Conservation (phyloP, 2,888 invertebrate genomes). For the Spisula solida region DNA sequence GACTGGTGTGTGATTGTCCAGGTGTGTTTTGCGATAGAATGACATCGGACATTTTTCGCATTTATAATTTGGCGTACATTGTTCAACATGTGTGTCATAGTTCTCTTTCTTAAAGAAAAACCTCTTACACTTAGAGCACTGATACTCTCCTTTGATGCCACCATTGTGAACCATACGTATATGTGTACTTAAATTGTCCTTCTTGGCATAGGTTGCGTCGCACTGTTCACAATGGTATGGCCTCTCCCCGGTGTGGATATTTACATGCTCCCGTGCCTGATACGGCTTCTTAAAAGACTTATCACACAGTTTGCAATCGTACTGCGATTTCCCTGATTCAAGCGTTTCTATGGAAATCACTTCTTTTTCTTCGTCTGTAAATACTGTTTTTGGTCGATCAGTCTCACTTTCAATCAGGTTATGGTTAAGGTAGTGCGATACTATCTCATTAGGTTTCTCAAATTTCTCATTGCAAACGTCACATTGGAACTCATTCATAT, state of each 20-base stretch:
- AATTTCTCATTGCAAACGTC: slow-evolving; percentile 49
- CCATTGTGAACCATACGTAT: slow-evolving; percentile 34
- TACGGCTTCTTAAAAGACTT: slow-evolving; percentile 38
- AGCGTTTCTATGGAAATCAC: slow-evolving; percentile 6
- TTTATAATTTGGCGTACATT: slow-evolving; percentile 41
- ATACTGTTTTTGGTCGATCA: not conserved
- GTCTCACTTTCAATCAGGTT: not conserved
- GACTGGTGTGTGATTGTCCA: slow-evolving; percentile 43
- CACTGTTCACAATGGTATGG: slow-evolving; percentile 49
- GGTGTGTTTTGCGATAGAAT: slow-evolving; percentile 54
- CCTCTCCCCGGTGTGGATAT: slow-evolving; percentile 48
- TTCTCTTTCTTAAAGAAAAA: slow-evolving; percentile 37
- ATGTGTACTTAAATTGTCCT: slow-evolving; percentile 30
- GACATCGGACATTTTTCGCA: slow-evolving; percentile 51
- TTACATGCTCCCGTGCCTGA: slow-evolving; percentile 41
- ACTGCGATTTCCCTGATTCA: slow-evolving; percentile 18
- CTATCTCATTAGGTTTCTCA: slow-evolving; percentile 47
- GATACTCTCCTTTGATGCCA: slow-evolving; percentile 21
- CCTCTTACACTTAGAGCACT: slow-evolving; percentile 42
- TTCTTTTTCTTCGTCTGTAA: slow-evolving; percentile 33
- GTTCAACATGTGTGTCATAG: slow-evolving; percentile 43
- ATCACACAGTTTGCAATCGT: slow-evolving; percentile 30
- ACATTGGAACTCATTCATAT: slow-evolving; percentile 45
- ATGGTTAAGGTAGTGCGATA: slow-evolving; percentile 47
- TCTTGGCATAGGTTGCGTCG: not conserved